Evolutionary conservation across 2,888 invertebrate species (phyloP).

Genomic region (Allophyes oxyacanthae): DNA sequence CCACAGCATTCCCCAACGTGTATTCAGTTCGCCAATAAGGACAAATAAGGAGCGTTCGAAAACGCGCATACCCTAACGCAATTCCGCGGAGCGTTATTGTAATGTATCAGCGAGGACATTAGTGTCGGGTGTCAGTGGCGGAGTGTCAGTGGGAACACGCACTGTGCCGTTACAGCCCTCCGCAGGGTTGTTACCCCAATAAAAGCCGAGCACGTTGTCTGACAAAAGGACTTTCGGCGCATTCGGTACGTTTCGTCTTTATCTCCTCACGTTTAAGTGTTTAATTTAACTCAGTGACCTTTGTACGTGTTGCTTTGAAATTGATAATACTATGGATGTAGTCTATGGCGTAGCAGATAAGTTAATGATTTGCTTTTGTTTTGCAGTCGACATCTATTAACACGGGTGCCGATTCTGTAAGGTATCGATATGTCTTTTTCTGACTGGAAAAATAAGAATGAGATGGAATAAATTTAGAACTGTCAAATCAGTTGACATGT

Average conservation of each 20-base stretch:
- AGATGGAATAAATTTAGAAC: too few species aligned
- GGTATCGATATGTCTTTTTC: too few species aligned
- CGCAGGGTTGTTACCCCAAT: conserved; percentile 57
- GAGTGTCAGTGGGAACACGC: conserved; percentile 12
- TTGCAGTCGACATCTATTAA: too few species aligned
- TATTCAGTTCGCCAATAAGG: conserved; percentile 39
- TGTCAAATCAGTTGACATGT: too few species aligned
- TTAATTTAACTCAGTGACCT: conserved; percentile 44
- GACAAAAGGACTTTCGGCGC: conserved; percentile 57
- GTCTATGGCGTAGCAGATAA: too few species aligned
- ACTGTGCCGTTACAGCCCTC: conserved; percentile 26
- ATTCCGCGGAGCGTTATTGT: conserved; percentile 36
- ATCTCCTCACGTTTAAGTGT: conserved; percentile 35
- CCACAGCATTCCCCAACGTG: conserved; percentile 33
- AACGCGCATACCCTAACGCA: conserved; percentile 37
- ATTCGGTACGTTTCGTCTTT: conserved; percentile 39
- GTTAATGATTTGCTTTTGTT: too few species aligned
- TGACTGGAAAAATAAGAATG: too few species aligned
- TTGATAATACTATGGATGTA: conserved; percentile 10
- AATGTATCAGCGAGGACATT: conserved; percentile 23
- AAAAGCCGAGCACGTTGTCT: conserved; percentile 59
- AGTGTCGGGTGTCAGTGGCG: conserved; percentile 13
- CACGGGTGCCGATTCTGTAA: too few species aligned
- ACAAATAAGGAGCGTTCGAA: conserved; percentile 12
- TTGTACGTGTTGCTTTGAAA: conserved; percentile 13